Evolutionary conservation across 2,113 vertebrate genomes (phyloP).

Genomic region (Puma concolor): DNA sequence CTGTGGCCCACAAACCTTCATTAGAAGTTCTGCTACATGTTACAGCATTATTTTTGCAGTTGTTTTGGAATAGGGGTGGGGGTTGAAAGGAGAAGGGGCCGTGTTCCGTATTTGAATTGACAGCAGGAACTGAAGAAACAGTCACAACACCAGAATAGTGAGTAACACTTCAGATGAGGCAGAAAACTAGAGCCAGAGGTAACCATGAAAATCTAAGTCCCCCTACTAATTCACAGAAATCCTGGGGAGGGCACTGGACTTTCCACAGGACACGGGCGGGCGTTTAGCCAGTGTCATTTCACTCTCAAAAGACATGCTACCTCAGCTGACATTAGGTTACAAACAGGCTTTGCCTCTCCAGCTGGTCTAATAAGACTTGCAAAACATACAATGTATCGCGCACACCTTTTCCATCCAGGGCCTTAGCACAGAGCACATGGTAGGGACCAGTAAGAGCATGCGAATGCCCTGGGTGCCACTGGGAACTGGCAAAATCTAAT

Average conservation of each 20-base stretch:
- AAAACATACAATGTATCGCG: background rate
- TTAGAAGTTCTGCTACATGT: constrained; percentile 63
- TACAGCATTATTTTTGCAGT: constrained; percentile 63
- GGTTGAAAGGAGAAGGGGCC: background rate
- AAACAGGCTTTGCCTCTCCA: constrained; percentile 14
- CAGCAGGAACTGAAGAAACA: constrained; percentile 24
- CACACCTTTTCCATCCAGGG: background rate
- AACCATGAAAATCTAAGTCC: background rate
- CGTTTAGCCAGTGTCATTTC: constrained; percentile 55
- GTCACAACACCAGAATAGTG: background rate
- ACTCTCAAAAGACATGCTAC: constrained; percentile 59
- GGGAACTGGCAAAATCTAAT: background rate
- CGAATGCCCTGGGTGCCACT: background rate
- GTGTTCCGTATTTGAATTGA: background rate
- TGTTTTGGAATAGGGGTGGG: constrained; percentile 49
- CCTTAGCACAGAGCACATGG: background rate
- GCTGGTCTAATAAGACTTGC: background rate
- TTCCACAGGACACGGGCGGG: constrained; percentile 65
- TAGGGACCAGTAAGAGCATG: background rate
- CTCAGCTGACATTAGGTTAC: constrained; percentile 53
- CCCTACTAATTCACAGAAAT: constrained; percentile 38
- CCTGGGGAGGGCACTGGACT: constrained; percentile 58
- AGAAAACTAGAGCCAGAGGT: constrained; percentile 42
- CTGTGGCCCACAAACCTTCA: constrained; percentile 71
- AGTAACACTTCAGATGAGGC: constrained; percentile 35